A percentile compares a stretch with the other conserved stretches of the same genome.
Conservation (phyloP, 2,113 vertebrate genomes). For the Indicator indicator region DNA sequence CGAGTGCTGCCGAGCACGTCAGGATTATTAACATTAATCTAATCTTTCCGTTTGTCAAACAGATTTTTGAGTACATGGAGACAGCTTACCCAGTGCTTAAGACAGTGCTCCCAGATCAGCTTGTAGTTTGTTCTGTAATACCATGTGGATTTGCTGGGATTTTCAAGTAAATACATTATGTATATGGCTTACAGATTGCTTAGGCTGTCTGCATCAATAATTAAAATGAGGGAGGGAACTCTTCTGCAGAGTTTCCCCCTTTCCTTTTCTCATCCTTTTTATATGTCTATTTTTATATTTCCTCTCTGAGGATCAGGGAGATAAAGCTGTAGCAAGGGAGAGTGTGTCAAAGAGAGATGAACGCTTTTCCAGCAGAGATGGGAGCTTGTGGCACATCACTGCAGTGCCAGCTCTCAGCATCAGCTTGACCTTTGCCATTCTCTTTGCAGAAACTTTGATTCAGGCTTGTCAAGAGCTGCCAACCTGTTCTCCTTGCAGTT, state of each 20-base stretch:
- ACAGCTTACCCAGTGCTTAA: slow-evolving; percentile 65
- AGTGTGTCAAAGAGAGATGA: not conserved
- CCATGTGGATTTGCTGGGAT: slow-evolving; percentile 70
- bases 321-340: not conserved
- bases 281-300: not conserved
- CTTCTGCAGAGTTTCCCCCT: not conserved
- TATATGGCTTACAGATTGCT: slow-evolving; percentile 72
- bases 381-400: not conserved
- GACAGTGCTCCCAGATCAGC: slow-evolving; percentile 58
- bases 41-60: slow-evolving; percentile 67
- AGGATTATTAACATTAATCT: slow-evolving; percentile 71
- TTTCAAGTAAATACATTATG: slow-evolving; percentile 76
- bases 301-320: not conserved
- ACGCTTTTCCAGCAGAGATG: not conserved
- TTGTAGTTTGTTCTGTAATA: slow-evolving; percentile 66
- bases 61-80: slow-evolving; percentile 63
- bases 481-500: not conserved
- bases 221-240: slow-evolving; percentile 56
- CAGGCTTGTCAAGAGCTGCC: not conserved
- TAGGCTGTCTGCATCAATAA: slow-evolving; percentile 71
- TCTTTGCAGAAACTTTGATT: slow-evolving; percentile 9
- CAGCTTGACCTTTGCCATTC: slow-evolving; percentile 12
- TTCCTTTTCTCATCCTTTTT: slow-evolving; percentile 1
- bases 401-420: slow-evolving; percentile 9
- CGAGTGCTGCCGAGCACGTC: slow-evolving; percentile 19